phyloP scores from a whole-genome alignment of 2,888 invertebrate genomes.

The Azorinus chamasolen region DNA sequence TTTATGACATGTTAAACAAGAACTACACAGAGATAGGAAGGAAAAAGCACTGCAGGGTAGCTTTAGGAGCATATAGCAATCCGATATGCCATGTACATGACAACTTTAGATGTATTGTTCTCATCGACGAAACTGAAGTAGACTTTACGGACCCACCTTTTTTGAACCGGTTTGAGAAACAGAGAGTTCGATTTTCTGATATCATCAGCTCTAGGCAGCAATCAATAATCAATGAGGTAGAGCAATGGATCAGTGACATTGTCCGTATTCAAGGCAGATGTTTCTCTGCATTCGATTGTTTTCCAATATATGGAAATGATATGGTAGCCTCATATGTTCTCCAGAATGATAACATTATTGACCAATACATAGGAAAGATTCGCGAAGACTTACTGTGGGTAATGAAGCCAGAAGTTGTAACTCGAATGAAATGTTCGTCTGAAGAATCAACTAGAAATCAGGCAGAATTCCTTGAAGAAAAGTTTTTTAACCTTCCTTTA shows the following conservation, averaged over 20 bases:
- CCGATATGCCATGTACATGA: slow-evolving; percentile 75
- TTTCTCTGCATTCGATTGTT: slow-evolving; percentile 45
- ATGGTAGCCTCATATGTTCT: slow-evolving; percentile 61
- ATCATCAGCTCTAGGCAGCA: slow-evolving; percentile 42
- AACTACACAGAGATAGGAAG: slow-evolving; percentile 72
- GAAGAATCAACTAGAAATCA: slow-evolving; percentile 3
- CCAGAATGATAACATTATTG: background rate
- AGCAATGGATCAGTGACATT: slow-evolving; percentile 28
- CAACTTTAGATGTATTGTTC: slow-evolving; percentile 73
- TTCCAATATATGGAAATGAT: slow-evolving; percentile 65
- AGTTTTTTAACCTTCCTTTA: slow-evolving; percentile 59
- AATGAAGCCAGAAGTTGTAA: slow-evolving; percentile 61
- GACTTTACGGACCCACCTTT: slow-evolving; percentile 73
- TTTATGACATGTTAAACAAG: slow-evolving; percentile 78
- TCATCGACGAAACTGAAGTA: slow-evolving; percentile 68
- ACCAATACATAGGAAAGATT: slow-evolving; percentile 16
- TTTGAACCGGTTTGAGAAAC: slow-evolving; percentile 80
- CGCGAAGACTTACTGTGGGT: slow-evolving; percentile 49
- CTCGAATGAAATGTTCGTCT: slow-evolving; percentile 33
- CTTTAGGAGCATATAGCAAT: slow-evolving; percentile 73
- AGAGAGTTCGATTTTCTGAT: slow-evolving; percentile 72
- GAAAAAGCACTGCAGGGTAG: slow-evolving; percentile 72
- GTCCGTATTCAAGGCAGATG: slow-evolving; percentile 2
- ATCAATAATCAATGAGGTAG: slow-evolving; percentile 28
- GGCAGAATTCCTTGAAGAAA: background rate